Percentiles rank a stretch among this genome's conserved stretches.
Conservation (phyloP, 53 echinoderm and acorn worm genomes). For the Temnopleurus reevesii region DNA sequence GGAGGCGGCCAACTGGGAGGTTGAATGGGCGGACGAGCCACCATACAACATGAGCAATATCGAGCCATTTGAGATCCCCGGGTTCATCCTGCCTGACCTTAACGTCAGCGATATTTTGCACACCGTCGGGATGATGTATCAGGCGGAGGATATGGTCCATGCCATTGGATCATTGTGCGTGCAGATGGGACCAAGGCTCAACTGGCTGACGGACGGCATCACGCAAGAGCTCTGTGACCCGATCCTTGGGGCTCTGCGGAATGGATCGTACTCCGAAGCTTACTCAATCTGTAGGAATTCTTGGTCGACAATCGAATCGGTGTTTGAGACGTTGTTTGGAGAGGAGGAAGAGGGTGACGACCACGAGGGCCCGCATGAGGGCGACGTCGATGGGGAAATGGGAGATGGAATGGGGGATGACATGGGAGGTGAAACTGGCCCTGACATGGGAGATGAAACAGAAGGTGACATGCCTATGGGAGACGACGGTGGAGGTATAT, state of each 20-base stretch:
- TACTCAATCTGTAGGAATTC: neutral
- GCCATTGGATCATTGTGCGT: conserved; percentile 24
- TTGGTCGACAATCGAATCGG: neutral
- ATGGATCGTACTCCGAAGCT: conserved; percentile 13
- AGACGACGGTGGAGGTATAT: neutral
- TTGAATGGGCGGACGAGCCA: conserved; percentile 9
- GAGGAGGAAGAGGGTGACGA: neutral
- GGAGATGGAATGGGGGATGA: neutral
- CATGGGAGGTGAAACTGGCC: too few species aligned
- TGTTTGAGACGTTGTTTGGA: neutral
- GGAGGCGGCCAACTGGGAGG: neutral
- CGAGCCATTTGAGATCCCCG: conserved; percentile 1
- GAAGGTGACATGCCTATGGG: neutral
- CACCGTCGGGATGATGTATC: neutral
- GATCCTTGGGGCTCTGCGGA: conserved; percentile 13
- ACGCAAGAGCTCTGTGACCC: conserved; percentile 31
- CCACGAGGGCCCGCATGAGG: neutral
- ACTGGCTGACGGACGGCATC: neutral
- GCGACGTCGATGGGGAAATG: neutral
- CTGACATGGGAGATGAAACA: neutral
- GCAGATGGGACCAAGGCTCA: conserved; percentile 12
- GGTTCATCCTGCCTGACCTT: conserved; percentile 30
- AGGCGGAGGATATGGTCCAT: conserved; percentile 38
- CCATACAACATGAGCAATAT: neutral
- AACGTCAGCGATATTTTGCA: conserved; percentile 14